Percentiles rank a stretch among this genome's conserved stretches.
phyloP scores from a whole-genome alignment of 2,797 vertebrate genomes.

The Lates japonicus region DNA sequence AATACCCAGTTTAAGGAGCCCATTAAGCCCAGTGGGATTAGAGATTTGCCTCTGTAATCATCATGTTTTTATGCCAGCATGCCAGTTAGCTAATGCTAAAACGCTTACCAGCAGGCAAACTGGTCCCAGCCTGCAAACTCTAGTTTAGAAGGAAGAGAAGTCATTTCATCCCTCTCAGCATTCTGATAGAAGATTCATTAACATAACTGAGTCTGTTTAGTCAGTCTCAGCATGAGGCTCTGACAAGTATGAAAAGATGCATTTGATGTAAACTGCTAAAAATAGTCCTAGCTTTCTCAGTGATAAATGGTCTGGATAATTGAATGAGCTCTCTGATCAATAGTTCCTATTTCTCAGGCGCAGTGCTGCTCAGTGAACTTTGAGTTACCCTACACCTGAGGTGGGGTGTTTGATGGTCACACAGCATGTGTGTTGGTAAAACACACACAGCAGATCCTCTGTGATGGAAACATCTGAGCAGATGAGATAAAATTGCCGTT shows the following conservation, averaged over 20 bases:
- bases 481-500: conserved; percentile 46
- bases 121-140: conserved; percentile 51
- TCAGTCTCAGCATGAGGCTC: background rate
- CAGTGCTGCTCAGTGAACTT: conserved; percentile 52
- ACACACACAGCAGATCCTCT: conserved; percentile 47
- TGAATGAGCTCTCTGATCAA: conserved; percentile 54
- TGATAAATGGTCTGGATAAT: conserved; percentile 46
- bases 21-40: conserved; percentile 73
- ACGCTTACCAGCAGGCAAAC: conserved; percentile 46
- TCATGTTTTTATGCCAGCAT: conserved; percentile 53
- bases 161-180: background rate
- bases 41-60: conserved; percentile 64
- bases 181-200: conserved; percentile 21
- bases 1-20: conserved; percentile 71
- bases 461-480: conserved; percentile 63
- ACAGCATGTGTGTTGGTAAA: conserved; percentile 36
- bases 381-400: conserved; percentile 48
- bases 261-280: conserved; percentile 34
- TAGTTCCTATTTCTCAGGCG: conserved; percentile 51
- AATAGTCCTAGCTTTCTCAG: conserved; percentile 33
- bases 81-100: conserved; percentile 62
- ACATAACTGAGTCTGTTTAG: background rate
- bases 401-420: conserved; percentile 15
- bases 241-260: conserved; percentile 5
- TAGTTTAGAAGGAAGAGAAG: conserved; percentile 1